Evolutionary conservation across 1,140 invertebrate genomes (phyloP).

Genomic region (Semibalanus balanoides): DNA sequence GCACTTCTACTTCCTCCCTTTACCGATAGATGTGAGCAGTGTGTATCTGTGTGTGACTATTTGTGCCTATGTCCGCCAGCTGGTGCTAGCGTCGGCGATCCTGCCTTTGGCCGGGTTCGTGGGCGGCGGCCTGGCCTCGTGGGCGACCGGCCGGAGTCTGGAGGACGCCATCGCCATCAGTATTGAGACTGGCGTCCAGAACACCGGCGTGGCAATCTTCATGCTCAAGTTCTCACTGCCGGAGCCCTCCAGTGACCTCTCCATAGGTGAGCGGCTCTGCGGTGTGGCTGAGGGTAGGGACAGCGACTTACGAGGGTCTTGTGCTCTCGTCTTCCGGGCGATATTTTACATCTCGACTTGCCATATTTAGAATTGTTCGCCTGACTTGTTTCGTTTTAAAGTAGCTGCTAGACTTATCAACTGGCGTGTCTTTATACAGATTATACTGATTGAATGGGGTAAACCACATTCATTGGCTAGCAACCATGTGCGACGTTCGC

Average conservation of each 20-base stretch:
- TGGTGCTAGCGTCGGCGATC: conserved; percentile 31
- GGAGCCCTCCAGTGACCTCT: not conserved
- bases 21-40: conserved; percentile 6
- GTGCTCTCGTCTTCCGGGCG: too few relatives aligned
- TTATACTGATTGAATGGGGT: too few relatives aligned
- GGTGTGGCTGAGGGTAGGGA: not conserved
- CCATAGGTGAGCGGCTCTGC: not conserved
- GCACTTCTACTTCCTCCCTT: not conserved
- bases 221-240: conserved; percentile 17
- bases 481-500: too few relatives aligned
- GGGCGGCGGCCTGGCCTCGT: conserved; percentile 13
- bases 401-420: too few relatives aligned
- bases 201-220: conserved; percentile 48
- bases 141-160: conserved; percentile 24
- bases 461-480: too few relatives aligned
- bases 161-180: conserved; percentile 66
- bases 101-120: conserved; percentile 18
- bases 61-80: conserved; percentile 7
- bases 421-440: too few relatives aligned
- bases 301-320: too few relatives aligned
- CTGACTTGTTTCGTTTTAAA: too few relatives aligned
- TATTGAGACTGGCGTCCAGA: conserved; percentile 87
- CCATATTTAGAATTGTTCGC: too few relatives aligned
- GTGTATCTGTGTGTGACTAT: not conserved
- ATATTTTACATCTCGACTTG: too few relatives aligned